phyloP scores from a whole-genome alignment of 1,140 invertebrate genomes.

The Dinoponera quadriceps region DNA sequence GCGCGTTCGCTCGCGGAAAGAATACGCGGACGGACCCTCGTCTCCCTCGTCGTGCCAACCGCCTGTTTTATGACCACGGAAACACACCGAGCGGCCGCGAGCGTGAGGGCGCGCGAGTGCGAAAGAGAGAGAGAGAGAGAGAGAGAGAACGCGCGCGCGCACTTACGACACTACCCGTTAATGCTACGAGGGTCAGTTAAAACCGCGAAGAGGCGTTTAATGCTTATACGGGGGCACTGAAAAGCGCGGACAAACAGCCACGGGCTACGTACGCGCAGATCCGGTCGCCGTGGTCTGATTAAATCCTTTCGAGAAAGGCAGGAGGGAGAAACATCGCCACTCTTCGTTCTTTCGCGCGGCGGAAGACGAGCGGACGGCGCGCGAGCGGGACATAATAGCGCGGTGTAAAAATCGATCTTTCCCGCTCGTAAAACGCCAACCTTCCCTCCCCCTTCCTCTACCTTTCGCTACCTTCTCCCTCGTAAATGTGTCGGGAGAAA shows the following conservation, averaged over 20 bases:
- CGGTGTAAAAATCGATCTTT: neutral
- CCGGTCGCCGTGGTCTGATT: slow-evolving; percentile 8
- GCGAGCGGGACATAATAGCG: neutral
- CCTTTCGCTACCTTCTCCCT: neutral
- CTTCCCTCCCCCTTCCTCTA: too few species aligned
- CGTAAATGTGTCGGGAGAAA: neutral
- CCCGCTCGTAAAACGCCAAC: neutral
- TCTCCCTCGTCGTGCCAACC: slow-evolving; percentile 61
- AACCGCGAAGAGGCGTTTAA: slow-evolving; percentile 30
- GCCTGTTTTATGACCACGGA: slow-evolving; percentile 78
- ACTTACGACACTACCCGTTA: slow-evolving; percentile 48
- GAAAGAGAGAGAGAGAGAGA: too few species aligned
- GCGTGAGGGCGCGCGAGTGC: too few species aligned
- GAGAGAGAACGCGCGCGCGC: slow-evolving; percentile 27
- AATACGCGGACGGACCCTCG: slow-evolving; percentile 20
- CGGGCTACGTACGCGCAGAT: neutral
- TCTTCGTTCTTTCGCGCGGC: neutral
- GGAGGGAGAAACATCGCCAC: too few species aligned
- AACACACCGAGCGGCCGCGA: slow-evolving; percentile 60
- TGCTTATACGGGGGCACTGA: slow-evolving; percentile 34
- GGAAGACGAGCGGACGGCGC: neutral
- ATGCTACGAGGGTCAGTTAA: slow-evolving; percentile 11
- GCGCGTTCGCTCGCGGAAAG: slow-evolving; percentile 7
- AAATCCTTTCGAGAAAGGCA: slow-evolving; percentile 44
- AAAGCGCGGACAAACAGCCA: slow-evolving; percentile 34